phyloP scores from a whole-genome alignment of 2,797 vertebrate genomes.

The Labroides dimidiatus region DNA sequence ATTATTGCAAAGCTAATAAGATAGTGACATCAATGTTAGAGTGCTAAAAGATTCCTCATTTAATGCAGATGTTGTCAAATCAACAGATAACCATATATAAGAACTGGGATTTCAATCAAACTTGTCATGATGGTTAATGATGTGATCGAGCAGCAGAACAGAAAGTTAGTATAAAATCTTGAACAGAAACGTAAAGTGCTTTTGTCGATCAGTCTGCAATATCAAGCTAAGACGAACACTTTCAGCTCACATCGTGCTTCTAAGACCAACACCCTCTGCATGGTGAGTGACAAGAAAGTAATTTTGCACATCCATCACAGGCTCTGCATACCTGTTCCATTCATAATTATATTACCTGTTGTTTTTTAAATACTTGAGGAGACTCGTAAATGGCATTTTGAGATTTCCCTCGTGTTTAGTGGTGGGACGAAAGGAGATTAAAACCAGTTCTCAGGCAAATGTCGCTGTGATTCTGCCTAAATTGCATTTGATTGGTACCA shows the following conservation, averaged over 20 bases:
- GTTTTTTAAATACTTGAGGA: not conserved
- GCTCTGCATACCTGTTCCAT: slow-evolving; percentile 1
- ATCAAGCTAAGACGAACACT: not conserved
- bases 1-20: too few species aligned
- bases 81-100: too few species aligned
- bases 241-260: not conserved
- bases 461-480: slow-evolving; percentile 28
- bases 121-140: too few species aligned
- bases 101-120: too few species aligned
- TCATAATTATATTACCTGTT: slow-evolving; percentile 12
- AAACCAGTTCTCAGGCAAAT: slow-evolving; percentile 33
- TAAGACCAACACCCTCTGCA: slow-evolving; percentile 10
- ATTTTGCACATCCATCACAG: slow-evolving; percentile 7
- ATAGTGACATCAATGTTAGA: too few species aligned
- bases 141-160: too few species aligned
- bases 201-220: not conserved
- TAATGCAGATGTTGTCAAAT: too few species aligned
- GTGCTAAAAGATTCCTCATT: too few species aligned
- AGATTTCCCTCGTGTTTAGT: slow-evolving; percentile 27
- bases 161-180: too few species aligned
- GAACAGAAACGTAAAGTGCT: not conserved
- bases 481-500: slow-evolving; percentile 48
- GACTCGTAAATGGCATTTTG: slow-evolving; percentile 17
- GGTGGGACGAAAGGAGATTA: slow-evolving; percentile 28
- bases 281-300: not conserved